Evolutionary conservation across 53 echinoderm and acorn worm species (phyloP), one percentile per base, ranked within the genome.

Genomic region (Pentamera pediparva): DNA sequence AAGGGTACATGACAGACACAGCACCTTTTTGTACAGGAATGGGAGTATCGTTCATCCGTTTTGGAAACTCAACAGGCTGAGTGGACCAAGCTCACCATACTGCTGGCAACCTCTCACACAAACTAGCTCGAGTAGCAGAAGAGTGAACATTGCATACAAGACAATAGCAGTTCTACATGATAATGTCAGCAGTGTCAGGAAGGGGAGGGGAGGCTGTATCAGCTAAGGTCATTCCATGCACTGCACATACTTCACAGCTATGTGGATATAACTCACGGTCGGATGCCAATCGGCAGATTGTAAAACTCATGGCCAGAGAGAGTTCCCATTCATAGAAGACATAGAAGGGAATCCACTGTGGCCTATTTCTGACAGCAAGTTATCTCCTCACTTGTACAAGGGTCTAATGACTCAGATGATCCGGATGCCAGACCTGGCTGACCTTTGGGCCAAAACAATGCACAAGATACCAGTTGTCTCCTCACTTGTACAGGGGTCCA

Each of bases 161-260:
- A 47, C 79, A 17, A 32, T 29, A 18, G 79, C 56, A 0, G 79
- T 79, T 32, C 83, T 83, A 19, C 79, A 88, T 36, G 88, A 88
- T 71, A 82, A 82, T 37, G 83, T 79, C 0, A 38, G 53, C 31
- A 82, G 82, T 31, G 75, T 82, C 0, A 81, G 71, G 28, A n/a
- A 12, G 41, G 18, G 35, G 81, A 18, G 74, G 57, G 3, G 9
- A 5, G 35, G 26, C 27, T 3, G 56, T 65, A n/a, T 13, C n/a
- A 1, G 57, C 67, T 0, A 0, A 7, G 6, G 82, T 82, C 26
- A 28, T 79, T 18, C 70, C 65, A 2, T 83, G 76, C 20, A 70
- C 76, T 7, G 82, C 75, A 8, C 87, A 87, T 55, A 87, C 71
- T 18, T 30, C 82, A 20, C 87, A 87, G 40, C 67, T 87, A 0